Evolutionary conservation across 1,140 invertebrate genomes (phyloP).

Genomic region (Plectus sambesii): DNA sequence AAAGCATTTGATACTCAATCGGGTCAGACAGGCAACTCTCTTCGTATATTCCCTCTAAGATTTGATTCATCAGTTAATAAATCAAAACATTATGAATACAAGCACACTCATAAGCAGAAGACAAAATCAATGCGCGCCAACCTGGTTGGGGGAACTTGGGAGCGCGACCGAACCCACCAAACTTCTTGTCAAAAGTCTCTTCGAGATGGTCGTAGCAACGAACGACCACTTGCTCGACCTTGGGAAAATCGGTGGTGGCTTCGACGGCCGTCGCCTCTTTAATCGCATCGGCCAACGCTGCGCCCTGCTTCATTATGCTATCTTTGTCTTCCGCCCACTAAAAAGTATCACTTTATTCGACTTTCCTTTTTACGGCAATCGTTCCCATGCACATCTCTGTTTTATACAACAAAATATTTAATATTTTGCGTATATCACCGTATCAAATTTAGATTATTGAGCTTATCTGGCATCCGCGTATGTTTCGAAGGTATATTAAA

Average conservation of each 20-base stretch:
- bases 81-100: too few species aligned
- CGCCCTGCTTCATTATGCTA: conserved; percentile 39
- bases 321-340: conserved; percentile 58
- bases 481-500: too few species aligned
- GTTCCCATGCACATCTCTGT: too few species aligned
- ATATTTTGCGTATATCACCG: neutral
- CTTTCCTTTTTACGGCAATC: too few species aligned
- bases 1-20: too few species aligned
- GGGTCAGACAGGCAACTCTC: too few species aligned
- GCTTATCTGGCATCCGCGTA: too few species aligned
- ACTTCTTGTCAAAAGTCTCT: conserved; percentile 58
- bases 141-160: conserved; percentile 85
- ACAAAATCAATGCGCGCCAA: conserved; percentile 24
- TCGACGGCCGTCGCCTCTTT: conserved; percentile 20
- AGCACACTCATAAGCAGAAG: too few species aligned
- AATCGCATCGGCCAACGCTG: conserved; percentile 29
- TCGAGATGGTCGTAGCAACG: conserved; percentile 54
- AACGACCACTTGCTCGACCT: conserved; percentile 43
- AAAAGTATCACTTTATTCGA: too few species aligned
- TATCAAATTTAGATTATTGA: too few species aligned
- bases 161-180: conserved; percentile 66
- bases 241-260: conserved; percentile 33
- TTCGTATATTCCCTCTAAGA: too few species aligned
- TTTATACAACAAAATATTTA: neutral
- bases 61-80: too few species aligned